A percentile compares a stretch with the other conserved stretches of the same genome.
These are phyloP conservation scores for Mythimna vitellina DNA, from an alignment of 2,888 invertebrate genomes.

Conservation along the genomic window DNA sequence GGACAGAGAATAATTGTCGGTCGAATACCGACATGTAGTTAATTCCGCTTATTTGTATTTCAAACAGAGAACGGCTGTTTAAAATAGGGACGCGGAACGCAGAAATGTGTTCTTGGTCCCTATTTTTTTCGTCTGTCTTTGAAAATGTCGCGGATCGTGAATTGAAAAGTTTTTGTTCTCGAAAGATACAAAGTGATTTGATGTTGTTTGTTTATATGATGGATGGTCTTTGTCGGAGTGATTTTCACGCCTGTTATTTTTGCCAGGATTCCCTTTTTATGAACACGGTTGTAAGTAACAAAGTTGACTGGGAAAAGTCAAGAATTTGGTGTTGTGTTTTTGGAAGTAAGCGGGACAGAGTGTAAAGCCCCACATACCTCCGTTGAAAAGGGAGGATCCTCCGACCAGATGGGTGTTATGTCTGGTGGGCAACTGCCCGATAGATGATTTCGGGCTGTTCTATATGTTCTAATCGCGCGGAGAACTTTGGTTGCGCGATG, in stretches of 20 bases:
- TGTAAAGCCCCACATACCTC: no score
- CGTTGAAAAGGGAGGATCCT: no score
- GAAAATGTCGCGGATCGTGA: constrained; percentile 41
- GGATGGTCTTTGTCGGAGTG: constrained; percentile 55
- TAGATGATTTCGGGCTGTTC: no score
- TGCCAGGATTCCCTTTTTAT: constrained; percentile 48
- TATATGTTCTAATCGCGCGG: no score
- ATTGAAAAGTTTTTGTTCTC: constrained; percentile 56
- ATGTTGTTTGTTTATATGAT: constrained; percentile 62
- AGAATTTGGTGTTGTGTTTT: no score
- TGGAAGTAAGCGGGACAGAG: no score
- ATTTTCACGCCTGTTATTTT: constrained; percentile 60
- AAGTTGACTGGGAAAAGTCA: constrained; percentile 41
- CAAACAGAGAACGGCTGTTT: constrained; percentile 61
- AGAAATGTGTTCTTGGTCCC: constrained; percentile 39
- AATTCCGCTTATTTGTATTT: constrained; percentile 83
- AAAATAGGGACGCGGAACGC: constrained; percentile 6
- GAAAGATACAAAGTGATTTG: constrained; percentile 62
- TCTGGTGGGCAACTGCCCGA: no score
- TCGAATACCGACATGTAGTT: constrained; percentile 77
- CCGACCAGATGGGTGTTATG: no score
- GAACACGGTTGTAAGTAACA: constrained; percentile 43
- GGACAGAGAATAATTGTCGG: constrained; percentile 85
- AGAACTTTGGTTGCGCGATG: no score
- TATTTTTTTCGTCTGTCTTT: constrained; percentile 47